phyloP scores from a whole-genome alignment of 2,888 invertebrate genomes.

The Polyommatus icarus region DNA sequence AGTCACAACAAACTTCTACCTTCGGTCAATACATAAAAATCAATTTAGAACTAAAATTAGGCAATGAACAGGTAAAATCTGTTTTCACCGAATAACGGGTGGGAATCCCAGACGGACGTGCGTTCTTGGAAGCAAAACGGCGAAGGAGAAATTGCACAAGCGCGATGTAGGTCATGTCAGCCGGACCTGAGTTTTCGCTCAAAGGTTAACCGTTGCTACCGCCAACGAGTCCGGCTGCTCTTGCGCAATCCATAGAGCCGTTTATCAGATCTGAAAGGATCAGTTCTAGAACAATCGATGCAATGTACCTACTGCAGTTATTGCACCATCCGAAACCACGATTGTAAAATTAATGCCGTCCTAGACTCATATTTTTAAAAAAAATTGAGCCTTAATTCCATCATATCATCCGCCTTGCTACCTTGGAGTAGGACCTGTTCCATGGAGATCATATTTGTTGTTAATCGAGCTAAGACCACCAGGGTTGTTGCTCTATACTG shows the following conservation, averaged over 20 bases:
- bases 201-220: slow-evolving; percentile 70
- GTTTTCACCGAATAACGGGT: slow-evolving; percentile 43
- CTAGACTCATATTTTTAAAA: neutral
- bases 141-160: slow-evolving; percentile 77
- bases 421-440: too few relatives aligned
- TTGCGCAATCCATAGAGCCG: slow-evolving; percentile 72
- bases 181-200: slow-evolving; percentile 77
- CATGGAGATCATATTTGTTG: neutral
- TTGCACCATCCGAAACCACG: slow-evolving; percentile 7
- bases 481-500: neutral
- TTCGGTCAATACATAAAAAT: neutral
- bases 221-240: slow-evolving; percentile 65
- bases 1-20: neutral
- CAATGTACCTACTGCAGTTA: slow-evolving; percentile 36
- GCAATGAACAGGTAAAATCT: slow-evolving; percentile 35
- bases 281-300: slow-evolving; percentile 55
- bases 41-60: neutral
- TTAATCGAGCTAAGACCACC: neutral
- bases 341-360: neutral
- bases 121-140: slow-evolving; percentile 68
- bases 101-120: slow-evolving; percentile 65
- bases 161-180: slow-evolving; percentile 75
- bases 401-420: neutral
- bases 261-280: slow-evolving; percentile 72
- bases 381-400: neutral